Evolutionary conservation across 2,113 vertebrate genomes (phyloP), one percentile per base, ranked within the genome.

Genomic region (Calypte anna): DNA sequence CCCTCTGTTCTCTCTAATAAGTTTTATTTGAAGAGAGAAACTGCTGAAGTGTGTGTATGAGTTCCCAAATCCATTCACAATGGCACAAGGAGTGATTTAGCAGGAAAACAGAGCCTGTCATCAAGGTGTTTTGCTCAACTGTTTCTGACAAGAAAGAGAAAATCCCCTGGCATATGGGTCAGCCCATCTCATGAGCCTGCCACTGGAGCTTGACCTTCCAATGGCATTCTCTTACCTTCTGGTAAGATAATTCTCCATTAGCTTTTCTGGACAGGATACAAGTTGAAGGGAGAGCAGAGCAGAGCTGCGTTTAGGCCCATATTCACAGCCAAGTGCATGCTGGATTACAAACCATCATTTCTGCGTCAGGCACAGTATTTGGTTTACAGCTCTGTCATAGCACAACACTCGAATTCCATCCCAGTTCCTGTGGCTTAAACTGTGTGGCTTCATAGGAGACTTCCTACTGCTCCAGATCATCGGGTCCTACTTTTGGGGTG

Each of bases 281-380:
- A 58, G 22, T 19, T 55, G 58, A 82, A 82, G 14, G 22, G 27
- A 91, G 27, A 82, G 24, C 40, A 91, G 27, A 82, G 24, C 40
- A 76, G 63, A 72, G 10, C 23, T 80, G 75, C 8, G 43, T 66
- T 73, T 69, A 66, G 87, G 12, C 10, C 43, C 4, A 64, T 3
- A 2, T 55, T 88, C 54, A 51, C 5, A 14, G 38, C 27, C 19
- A 44, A 74, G 23, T 0, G 0, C 3, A 4, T 28, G 51, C 11
- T 66, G 16, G 28, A 58, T 83, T 61, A 78, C 38, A 59, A 70
- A 15, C 19, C 28, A 43, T 17, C 3, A 14, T 38, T 51, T 18
- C 23, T 16, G 4, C 30, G 22, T 31, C 57, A 33, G 40, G 15
- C 0, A 0, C 0, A 3, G 9, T 31, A 40, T 82, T 66, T 83